Percentiles rank a stretch among this genome's conserved stretches.
Conservation (phyloP, 2,888 invertebrate genomes). For the Tinea pellionella region DNA sequence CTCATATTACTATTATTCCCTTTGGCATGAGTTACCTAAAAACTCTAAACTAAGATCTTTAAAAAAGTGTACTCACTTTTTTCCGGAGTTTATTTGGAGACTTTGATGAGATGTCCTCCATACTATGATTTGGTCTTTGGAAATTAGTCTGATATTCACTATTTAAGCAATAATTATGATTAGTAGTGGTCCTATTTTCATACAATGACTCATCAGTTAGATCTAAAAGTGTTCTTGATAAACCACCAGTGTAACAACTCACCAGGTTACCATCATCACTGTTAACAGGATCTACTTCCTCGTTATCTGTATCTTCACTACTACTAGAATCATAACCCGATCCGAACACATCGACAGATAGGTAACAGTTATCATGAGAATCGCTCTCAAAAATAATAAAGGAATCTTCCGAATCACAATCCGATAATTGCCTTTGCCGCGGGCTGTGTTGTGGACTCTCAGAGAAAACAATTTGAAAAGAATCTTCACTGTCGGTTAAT, state of each 20-base stretch:
- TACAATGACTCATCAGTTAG: constrained; percentile 50
- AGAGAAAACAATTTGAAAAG: constrained; percentile 56
- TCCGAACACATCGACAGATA: constrained; percentile 49
- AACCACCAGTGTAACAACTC: not conserved
- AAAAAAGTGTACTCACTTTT: no score
- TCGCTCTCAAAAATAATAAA: constrained; percentile 64
- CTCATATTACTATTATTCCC: no score
- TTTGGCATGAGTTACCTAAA: no score
- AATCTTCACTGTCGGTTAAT: constrained; percentile 45
- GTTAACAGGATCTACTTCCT: constrained; percentile 20
- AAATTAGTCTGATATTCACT: constrained; percentile 49
- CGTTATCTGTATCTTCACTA: constrained; percentile 21
- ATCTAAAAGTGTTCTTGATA: constrained; percentile 48
- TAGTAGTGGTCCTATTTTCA: constrained; percentile 20
- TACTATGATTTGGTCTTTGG: no score
- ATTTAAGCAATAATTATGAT: not conserved
- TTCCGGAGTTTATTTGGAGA: no score
- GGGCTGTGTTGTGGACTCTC: constrained; percentile 30
- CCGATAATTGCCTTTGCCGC: constrained; percentile 36
- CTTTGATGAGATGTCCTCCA: no score
- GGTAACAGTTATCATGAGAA: constrained; percentile 44
- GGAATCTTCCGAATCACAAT: constrained; percentile 71
- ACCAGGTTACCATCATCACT: not conserved
- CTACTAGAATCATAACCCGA: not conserved
- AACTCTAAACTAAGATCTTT: no score